These are phyloP conservation scores for Mesitornis unicolor DNA, from an alignment of 2,113 vertebrate species.

Conservation along the genomic window DNA sequence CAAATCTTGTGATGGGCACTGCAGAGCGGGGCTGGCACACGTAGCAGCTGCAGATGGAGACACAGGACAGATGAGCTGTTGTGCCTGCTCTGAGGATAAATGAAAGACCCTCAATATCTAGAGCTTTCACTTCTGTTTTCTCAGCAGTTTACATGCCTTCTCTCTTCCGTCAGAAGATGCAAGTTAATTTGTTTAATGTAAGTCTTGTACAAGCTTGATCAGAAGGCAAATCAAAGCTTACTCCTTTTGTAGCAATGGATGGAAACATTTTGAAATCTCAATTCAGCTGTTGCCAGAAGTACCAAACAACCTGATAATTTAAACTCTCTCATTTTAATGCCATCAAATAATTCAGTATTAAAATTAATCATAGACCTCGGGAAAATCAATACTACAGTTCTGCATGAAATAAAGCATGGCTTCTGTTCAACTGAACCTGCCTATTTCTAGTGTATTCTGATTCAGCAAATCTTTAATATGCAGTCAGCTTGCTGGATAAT, in stretches of 20 bases:
- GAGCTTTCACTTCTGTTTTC: not conserved
- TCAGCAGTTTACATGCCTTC: not conserved
- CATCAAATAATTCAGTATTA: not conserved
- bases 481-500: not conserved
- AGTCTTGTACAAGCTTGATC: not conserved
- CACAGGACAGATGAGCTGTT: fast-evolving
- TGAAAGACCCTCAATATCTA: not conserved
- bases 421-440: not conserved
- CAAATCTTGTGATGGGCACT: fast-evolving
- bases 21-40: not conserved
- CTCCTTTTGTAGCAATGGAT: not conserved
- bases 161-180: not conserved
- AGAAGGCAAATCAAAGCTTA: not conserved
- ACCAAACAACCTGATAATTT: not conserved
- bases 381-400: not conserved
- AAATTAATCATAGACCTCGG: not conserved
- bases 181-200: not conserved
- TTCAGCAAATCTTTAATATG: not conserved
- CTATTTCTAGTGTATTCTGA: not conserved
- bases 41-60: not conserved
- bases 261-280: not conserved
- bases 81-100: not conserved
- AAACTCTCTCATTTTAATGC: not conserved
- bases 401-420: not conserved
- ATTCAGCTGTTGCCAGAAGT: not conserved